Evolutionary conservation across 2,888 invertebrate genomes (phyloP), one percentile per base, ranked within the genome.

Genomic region (Xestia xanthographa): DNA sequence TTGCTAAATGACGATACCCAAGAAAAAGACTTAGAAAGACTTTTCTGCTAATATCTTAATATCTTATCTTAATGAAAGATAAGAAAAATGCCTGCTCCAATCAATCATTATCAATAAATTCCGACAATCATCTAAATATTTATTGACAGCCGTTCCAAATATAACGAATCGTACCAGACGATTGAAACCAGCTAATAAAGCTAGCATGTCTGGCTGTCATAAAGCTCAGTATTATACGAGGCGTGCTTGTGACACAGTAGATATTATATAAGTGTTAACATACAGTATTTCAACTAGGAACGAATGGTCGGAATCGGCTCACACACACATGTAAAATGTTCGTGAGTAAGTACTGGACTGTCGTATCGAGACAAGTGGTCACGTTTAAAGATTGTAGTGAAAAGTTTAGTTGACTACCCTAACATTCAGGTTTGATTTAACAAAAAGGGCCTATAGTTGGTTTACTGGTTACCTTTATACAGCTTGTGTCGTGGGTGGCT

Each of bases 401-500:
- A 41, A 38, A 41, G 14, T 62, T n/a, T n/a, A 41, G 41, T 63
- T 41, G 38, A 38, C 12, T 3, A 20, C 34, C 11, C 34, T 38
- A 22, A 38, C 22, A 34, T n/a, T 38, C 38, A n/a, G 14, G 14
- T 63, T n/a, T 63, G 14, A n/a, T 53, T n/a, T 53, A 53, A 53
- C n/a, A n/a, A 38, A 34, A 62, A n/a, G 38, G 12, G 5, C 14
- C 14, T 41, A n/a, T n/a, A 26, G n/a, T 63, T 41, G 41, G 8
- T 9, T 17, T 63, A 63, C 63, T 41, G 41, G 41, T 63, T 63
- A 41, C 17, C 63, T n/a, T 41, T 12, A 8, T 56, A 50, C 20
- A 38, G 66, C 12, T 22, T n/a, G 74, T 67, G 76, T 71, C 66
- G 88, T 86, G 86, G 89, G 87, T 80, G 89, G 88, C 80, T 89